Base-by-base conservation (phyloP, 2,797 vertebrate genomes). In the Pseudocheirus occidentalis region DNA sequence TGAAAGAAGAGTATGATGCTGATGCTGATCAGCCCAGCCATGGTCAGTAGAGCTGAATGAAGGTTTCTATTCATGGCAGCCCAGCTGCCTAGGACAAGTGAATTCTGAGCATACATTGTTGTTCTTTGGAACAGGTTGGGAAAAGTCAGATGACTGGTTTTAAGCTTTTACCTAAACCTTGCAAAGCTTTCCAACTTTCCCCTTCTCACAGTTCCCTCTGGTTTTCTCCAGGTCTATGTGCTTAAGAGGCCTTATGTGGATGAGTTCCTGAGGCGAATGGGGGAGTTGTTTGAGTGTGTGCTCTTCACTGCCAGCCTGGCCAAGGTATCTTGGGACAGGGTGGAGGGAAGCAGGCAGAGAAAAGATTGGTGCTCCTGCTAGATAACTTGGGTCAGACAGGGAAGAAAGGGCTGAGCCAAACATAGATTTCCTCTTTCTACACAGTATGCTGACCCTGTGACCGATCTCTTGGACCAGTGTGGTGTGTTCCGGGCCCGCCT, bases 401-500 rank as follows among this genome's bases (percentile, higher is more conserved):
- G 89, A 6, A 52, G 4, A 90, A 90, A n/a, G 87, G 46, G n/a
- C 92, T 6, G 0, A 27, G 52, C 31, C n/a, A 46, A 13, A 87
- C 57, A 31, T 2, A 50, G 90, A 21, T 55, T 0, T 50, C 97
- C 90, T 95, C 53, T 62, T 92, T 94, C 91, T 46, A 50, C 40
- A 34, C 97, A 99, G 99, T 99, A 99, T n/a, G 99, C 99, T 16
- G 99, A 99, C 98, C 99, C 99, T 0, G 99, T 99, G 97, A 99
- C 99, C 0, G 99, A 99, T 98, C 99, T 99, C 97, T 98, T 99
- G 98, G 99, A 99, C 97, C 99, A 98, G 87, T 98, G 98, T 50
- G 99, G 99, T 0, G 99, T 99, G 56, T 99, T 99, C 97, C 98
- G 99, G 96, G 66, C 99, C 55, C 99, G 99, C 73, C 98, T 99